Evolutionary conservation across 35 echinoderm and acorn worm species (phyloP).

Genomic region (Stichopus chloronotus): DNA sequence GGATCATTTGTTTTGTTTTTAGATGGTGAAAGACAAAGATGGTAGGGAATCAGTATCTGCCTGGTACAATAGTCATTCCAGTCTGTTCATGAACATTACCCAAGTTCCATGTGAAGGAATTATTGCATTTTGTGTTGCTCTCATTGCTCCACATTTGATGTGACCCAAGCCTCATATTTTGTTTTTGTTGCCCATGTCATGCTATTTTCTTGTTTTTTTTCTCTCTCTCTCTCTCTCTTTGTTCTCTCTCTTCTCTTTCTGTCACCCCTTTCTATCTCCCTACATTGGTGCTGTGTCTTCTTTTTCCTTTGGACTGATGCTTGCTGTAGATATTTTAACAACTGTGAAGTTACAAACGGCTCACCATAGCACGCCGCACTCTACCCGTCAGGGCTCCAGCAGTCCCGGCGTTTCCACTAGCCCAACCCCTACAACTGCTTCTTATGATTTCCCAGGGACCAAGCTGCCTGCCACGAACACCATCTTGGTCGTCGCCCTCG

Average conservation of each 20-base stretch:
- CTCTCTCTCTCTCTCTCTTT: constrained; percentile 32
- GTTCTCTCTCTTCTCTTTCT: background rate
- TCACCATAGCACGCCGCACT: background rate
- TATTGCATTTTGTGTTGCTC: no score
- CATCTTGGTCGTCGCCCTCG: background rate
- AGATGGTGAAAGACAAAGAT: no score
- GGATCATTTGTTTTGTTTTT: no score
- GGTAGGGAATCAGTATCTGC: no score
- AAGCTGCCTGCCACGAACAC: background rate
- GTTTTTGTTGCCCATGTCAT: constrained; percentile 16
- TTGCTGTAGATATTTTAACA: constrained; percentile 46
- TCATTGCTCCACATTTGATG: no score
- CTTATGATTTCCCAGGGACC: constrained; percentile 10
- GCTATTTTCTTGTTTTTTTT: constrained; percentile 29
- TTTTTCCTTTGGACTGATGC: constrained; percentile 38
- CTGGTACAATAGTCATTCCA: no score
- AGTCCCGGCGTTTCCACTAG: background rate
- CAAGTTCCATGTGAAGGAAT: no score
- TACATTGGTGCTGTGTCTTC: background rate
- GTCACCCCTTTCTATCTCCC: background rate
- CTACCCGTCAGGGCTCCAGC: background rate
- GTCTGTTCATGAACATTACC: no score
- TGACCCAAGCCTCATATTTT: background rate
- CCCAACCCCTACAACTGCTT: background rate
- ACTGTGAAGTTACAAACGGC: background rate